Conservation (phyloP, 2,888 invertebrate genomes). For the Melinaea menophilus region DNA sequence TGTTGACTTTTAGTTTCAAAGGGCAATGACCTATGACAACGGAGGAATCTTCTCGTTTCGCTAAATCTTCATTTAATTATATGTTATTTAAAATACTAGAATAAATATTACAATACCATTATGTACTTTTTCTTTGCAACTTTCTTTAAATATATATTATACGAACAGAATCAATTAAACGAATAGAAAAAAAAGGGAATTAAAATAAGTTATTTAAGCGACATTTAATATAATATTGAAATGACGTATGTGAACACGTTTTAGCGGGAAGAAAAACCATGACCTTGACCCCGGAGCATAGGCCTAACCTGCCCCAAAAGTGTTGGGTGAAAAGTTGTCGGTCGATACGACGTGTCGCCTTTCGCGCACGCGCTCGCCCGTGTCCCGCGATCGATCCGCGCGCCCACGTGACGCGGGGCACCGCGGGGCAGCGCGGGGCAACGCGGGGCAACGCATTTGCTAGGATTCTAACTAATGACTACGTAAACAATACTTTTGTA, state of each 20-base stretch:
- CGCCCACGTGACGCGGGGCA: slow-evolving; percentile 64
- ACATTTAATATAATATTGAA: too few species aligned
- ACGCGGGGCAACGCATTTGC: slow-evolving; percentile 63
- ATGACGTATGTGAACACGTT: slow-evolving; percentile 31
- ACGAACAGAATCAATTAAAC: too few species aligned
- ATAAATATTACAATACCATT: too few species aligned
- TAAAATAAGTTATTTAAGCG: too few species aligned
- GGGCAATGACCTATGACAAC: neutral
- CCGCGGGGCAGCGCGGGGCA: too few species aligned
- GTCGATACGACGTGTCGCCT: slow-evolving; percentile 65
- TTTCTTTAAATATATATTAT: too few species aligned
- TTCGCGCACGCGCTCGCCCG: slow-evolving; percentile 65
- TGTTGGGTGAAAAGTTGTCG: slow-evolving; percentile 65
- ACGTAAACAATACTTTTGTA: slow-evolving; percentile 17
- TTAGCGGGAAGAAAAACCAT: slow-evolving; percentile 55
- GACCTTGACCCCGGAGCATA: slow-evolving; percentile 77
- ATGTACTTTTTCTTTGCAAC: too few species aligned
- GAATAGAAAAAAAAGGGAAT: too few species aligned
- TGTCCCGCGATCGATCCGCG: slow-evolving; percentile 66
- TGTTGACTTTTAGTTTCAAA: slow-evolving; percentile 1
- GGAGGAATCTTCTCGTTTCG: neutral
- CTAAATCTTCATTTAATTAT: neutral
- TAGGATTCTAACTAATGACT: slow-evolving; percentile 56
- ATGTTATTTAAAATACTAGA: too few species aligned
- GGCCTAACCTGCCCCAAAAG: slow-evolving; percentile 79